Conservation (phyloP, 2,797 vertebrate species). For the Apogon talboti region DNA sequence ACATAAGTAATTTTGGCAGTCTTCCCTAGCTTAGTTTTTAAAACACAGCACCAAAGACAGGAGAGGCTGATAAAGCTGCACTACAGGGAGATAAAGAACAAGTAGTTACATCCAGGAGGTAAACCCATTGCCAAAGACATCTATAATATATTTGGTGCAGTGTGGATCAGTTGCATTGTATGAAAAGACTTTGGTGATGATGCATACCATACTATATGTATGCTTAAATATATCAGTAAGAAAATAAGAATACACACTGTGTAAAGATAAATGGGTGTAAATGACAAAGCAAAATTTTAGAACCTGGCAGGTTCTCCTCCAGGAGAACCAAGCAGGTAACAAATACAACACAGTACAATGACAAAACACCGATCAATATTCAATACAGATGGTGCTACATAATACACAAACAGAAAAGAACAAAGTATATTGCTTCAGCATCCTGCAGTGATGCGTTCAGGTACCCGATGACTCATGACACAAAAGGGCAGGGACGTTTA, state of each 20-base stretch:
- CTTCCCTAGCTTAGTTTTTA: not conserved
- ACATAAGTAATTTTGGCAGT: not conserved
- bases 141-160: not conserved
- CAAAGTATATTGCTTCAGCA: not conserved
- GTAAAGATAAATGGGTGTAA: too few species aligned
- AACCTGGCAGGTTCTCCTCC: not conserved
- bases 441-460: conserved; percentile 42
- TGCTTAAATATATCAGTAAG: not conserved
- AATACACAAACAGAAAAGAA: too few species aligned
- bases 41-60: not conserved
- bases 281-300: too few species aligned
- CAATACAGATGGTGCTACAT: too few species aligned
- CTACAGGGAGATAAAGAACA: conserved; percentile 1
- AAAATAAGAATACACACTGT: not conserved
- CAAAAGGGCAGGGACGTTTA: conserved; percentile 50
- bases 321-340: not conserved
- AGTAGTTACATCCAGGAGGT: conserved; percentile 1
- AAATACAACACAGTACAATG: too few species aligned
- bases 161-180: not conserved
- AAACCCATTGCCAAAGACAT: conserved; percentile 18
- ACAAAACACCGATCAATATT: not conserved
- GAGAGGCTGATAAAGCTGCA: not conserved
- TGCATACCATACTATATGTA: not conserved
- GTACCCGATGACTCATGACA: conserved; percentile 70
- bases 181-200: not conserved